Percentiles rank a stretch among this genome's conserved stretches.
Conservation (phyloP, 1,140 invertebrate genomes). For the Myzus persicae region DNA sequence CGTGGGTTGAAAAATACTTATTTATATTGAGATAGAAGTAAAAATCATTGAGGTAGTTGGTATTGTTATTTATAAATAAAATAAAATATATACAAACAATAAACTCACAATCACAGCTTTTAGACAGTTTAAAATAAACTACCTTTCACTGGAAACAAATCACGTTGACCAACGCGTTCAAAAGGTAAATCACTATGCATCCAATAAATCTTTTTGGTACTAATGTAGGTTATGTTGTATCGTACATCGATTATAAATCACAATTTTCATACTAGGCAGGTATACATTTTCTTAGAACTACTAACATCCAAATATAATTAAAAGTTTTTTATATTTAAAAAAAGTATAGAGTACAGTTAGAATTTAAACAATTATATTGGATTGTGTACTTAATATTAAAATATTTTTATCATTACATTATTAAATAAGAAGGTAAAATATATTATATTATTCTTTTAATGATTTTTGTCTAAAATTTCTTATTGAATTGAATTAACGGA, state of each 20-base stretch:
- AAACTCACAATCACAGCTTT: background rate
- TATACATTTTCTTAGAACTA: background rate
- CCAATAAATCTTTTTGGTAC: background rate
- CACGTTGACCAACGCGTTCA: background rate
- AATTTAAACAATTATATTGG: background rate
- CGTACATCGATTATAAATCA: background rate
- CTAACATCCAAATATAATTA: background rate
- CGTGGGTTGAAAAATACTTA: background rate
- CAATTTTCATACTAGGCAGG: background rate
- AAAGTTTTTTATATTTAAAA: too few relatives aligned
- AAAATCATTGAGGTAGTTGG: background rate
- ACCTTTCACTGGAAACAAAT: background rate
- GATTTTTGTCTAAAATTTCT: background rate
- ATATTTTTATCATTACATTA: background rate
- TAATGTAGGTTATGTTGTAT: background rate
- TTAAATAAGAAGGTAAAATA: background rate
- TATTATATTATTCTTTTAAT: background rate
- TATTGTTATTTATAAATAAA: background rate
- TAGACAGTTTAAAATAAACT: constrained; percentile 2
- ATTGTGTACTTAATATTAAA: background rate
- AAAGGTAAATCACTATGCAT: background rate
- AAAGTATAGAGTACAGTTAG: background rate
- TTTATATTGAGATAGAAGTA: background rate
- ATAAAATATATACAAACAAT: background rate
- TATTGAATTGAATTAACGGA: background rate